Evolutionary conservation across 2,113 vertebrate species (phyloP).

Genomic region (Tenrec ecaudatus): DNA sequence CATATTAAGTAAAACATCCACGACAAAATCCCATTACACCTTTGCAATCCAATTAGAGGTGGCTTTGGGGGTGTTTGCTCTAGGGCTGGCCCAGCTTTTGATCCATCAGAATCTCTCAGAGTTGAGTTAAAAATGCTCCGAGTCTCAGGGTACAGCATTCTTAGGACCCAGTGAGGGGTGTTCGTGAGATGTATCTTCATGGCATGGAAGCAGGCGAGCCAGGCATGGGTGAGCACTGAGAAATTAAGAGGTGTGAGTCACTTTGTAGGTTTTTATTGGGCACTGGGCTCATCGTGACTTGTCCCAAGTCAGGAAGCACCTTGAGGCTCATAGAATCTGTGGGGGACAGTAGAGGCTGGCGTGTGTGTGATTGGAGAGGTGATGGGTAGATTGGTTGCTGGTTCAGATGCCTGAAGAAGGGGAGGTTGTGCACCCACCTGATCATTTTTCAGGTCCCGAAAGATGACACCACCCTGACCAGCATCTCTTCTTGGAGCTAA

Average conservation of each 20-base stretch:
- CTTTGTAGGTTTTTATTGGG: background rate
- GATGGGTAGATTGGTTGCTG: background rate
- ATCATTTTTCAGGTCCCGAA: background rate
- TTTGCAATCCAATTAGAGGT: background rate
- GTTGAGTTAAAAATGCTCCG: background rate
- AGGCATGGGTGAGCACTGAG: background rate
- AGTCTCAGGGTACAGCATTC: background rate
- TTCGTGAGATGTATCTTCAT: background rate
- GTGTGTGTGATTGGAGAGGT: background rate
- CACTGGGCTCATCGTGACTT: background rate
- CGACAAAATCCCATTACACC: background rate
- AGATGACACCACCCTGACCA: background rate
- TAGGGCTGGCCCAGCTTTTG: background rate
- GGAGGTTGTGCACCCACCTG: background rate
- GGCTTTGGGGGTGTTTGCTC: conserved; percentile 1
- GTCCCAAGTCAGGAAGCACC: background rate
- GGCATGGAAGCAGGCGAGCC: background rate
- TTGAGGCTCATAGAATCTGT: background rate
- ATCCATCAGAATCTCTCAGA: background rate
- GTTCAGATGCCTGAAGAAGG: background rate
- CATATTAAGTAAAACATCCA: background rate
- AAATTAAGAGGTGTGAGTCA: background rate
- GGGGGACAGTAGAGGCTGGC: background rate
- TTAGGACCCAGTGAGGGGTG: background rate
- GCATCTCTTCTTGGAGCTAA: background rate